phyloP scores from a whole-genome alignment of 2,113 vertebrate species.

The Leuciscus idus region DNA sequence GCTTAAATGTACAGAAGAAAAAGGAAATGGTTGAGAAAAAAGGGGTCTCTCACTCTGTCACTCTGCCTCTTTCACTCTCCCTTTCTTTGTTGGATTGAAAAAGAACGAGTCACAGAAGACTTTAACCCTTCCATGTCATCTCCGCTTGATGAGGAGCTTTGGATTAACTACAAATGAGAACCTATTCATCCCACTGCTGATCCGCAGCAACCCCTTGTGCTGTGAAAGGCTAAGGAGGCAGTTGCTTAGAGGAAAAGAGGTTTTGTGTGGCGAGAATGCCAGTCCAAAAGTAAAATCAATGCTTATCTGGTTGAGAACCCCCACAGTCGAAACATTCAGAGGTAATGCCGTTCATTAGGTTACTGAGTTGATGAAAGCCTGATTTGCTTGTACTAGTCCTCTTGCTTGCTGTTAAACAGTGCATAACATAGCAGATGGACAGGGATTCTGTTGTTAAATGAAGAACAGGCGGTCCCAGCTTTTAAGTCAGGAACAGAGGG shows the following conservation, averaged over 20 bases:
- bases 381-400: slow-evolving; percentile 22
- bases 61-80: slow-evolving; percentile 7
- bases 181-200: slow-evolving; percentile 58
- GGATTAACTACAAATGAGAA: slow-evolving; percentile 70
- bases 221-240: slow-evolving; percentile 44
- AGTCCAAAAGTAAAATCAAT: slow-evolving; percentile 57
- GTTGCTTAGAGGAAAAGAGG: slow-evolving; percentile 41
- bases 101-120: slow-evolving; percentile 39
- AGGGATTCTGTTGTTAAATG: slow-evolving; percentile 65
- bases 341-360: slow-evolving; percentile 7
- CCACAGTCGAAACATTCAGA: neutral
- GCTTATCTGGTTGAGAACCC: slow-evolving; percentile 9
- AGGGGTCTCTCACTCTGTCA: neutral
- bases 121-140: slow-evolving; percentile 67
- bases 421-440: slow-evolving; percentile 65
- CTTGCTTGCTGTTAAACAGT: slow-evolving; percentile 33
- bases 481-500: slow-evolving; percentile 69
- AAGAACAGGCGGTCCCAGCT: slow-evolving; percentile 62
- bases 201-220: slow-evolving; percentile 37
- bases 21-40: slow-evolving; percentile 37
- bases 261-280: slow-evolving; percentile 67
- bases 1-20: slow-evolving; percentile 28
- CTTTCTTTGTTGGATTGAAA: slow-evolving; percentile 25
- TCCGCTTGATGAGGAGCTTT: slow-evolving; percentile 62
- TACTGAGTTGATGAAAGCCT: slow-evolving; percentile 18